A percentile compares a stretch with the other conserved stretches of the same genome.
These are phyloP conservation scores for Chlorospingus semifuscus DNA, from an alignment of 2,797 vertebrate genomes.

Conservation along the genomic window DNA sequence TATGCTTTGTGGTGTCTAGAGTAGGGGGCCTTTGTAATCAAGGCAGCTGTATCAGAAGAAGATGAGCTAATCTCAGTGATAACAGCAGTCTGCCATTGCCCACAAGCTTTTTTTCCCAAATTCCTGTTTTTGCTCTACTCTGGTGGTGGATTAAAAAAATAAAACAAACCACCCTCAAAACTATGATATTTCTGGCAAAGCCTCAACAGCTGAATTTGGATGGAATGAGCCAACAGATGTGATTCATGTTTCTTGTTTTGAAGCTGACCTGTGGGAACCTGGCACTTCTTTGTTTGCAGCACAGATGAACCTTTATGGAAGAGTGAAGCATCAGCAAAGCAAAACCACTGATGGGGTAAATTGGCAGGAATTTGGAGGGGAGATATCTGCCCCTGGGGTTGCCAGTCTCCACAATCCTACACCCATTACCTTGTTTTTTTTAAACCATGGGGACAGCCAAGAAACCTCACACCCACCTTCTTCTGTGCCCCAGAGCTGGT, in stretches of 20 bases:
- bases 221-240: background rate
- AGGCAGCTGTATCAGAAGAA: background rate
- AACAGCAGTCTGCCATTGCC: background rate
- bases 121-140: background rate
- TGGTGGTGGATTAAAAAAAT: background rate
- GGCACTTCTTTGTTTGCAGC: background rate
- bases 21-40: background rate
- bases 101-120: background rate
- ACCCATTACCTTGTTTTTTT: background rate
- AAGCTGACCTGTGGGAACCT: background rate
- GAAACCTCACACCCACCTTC: background rate
- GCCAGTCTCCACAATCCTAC: background rate
- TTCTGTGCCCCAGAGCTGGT: background rate
- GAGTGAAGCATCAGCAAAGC: background rate
- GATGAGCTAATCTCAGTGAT: background rate
- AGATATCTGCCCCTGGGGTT: rapidly evolving
- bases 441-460: background rate
- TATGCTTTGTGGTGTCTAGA: background rate
- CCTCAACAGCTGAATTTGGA: background rate
- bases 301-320: background rate
- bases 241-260: background rate
- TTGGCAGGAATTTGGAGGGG: background rate
- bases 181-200: background rate
- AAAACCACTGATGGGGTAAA: background rate
- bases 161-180: background rate